These are phyloP conservation scores for Neosilurus hyrtlii DNA, from an alignment of 2,797 vertebrate species.

Conservation along the genomic window DNA sequence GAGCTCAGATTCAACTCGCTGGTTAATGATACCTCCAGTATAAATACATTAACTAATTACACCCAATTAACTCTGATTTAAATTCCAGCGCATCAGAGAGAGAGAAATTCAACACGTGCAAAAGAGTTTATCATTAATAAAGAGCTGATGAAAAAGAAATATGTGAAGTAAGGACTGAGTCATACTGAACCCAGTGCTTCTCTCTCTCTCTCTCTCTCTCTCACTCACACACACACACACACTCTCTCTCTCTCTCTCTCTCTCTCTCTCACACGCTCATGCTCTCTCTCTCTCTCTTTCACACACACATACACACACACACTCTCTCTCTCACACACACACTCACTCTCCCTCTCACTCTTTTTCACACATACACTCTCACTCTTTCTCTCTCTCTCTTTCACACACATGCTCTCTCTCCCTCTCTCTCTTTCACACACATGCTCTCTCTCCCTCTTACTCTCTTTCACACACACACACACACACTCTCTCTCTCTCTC, in stretches of 20 bases:
- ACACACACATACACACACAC: too few relatives aligned
- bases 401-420: too few relatives aligned
- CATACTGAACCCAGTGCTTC: neutral
- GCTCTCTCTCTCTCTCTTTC: neutral
- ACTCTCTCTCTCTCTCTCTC: too few relatives aligned
- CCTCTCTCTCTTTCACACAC: too few relatives aligned
- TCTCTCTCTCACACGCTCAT: too few relatives aligned
- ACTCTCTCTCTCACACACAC: too few relatives aligned
- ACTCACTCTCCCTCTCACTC: too few relatives aligned
- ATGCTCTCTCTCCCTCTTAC: too few relatives aligned
- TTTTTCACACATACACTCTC: too few relatives aligned
- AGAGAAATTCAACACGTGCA: neutral
- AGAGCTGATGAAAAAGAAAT: neutral
- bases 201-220: neutral
- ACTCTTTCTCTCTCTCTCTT: neutral
- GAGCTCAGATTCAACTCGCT: neutral
- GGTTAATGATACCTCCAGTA: neutral
- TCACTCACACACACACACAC: too few relatives aligned
- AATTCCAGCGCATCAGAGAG: neutral
- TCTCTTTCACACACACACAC: too few relatives aligned
- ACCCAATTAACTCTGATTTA: neutral
- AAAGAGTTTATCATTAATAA: neutral
- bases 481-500: too few relatives aligned
- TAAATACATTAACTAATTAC: neutral
- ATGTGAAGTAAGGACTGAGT: neutral